phyloP scores from a whole-genome alignment of 2,113 vertebrate species.

The Odobenus rosmarus region DNA sequence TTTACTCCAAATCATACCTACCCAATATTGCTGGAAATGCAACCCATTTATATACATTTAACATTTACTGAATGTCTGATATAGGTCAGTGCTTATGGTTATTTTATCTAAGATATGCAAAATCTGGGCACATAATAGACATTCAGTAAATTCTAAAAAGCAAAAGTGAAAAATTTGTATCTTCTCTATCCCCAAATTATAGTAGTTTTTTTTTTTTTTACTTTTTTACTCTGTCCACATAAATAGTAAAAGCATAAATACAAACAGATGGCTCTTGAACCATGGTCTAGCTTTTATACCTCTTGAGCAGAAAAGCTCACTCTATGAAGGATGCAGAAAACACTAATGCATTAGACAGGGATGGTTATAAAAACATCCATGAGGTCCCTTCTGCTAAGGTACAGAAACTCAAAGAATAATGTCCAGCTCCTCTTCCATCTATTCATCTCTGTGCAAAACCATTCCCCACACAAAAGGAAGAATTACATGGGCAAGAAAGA shows the following conservation, averaged over 20 bases:
- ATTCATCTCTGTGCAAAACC: neutral
- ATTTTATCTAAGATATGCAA: neutral
- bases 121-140: neutral
- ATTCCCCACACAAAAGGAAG: neutral
- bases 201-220: neutral
- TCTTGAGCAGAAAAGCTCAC: neutral
- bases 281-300: neutral
- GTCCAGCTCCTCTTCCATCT: neutral
- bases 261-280: neutral
- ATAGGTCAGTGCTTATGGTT: neutral
- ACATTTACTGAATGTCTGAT: neutral
- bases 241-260: neutral
- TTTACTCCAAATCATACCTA: neutral
- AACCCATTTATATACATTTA: neutral
- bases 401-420: neutral
- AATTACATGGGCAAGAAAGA: neutral
- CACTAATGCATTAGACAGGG: neutral
- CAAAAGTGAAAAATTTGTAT: neutral
- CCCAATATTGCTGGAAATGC: neutral
- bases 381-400: neutral
- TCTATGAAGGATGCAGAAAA: neutral
- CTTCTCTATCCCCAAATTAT: neutral
- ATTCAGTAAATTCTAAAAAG: slow-evolving; percentile 10
- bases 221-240: neutral
- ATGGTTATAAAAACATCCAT: neutral